Conservation (phyloP, 2,888 invertebrate species). For the Sarcophaga caerulescens region DNA sequence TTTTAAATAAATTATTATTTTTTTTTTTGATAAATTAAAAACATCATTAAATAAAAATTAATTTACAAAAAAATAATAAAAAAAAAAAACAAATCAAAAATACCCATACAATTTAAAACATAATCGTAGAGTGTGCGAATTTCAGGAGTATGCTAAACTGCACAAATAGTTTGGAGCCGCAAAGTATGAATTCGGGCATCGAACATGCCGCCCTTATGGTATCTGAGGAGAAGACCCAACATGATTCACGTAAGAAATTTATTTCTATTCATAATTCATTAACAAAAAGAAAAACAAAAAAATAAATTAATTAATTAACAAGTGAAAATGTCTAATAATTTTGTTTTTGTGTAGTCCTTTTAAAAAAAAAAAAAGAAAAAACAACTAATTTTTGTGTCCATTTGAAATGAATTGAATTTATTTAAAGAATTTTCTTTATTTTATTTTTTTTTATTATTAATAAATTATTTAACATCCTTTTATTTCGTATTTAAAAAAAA, state of each 20-base stretch:
- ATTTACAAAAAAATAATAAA: constrained; percentile 38
- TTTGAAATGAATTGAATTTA: neutral
- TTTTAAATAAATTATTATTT: constrained; percentile 15
- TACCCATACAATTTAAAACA: constrained; percentile 81
- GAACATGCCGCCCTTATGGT: constrained; percentile 90
- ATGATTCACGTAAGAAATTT: constrained; percentile 89
- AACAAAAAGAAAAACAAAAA: constrained; percentile 58
- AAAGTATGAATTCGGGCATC: constrained; percentile 88
- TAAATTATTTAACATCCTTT: constrained; percentile 1
- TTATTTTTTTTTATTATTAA: neutral
- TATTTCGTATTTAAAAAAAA: neutral
- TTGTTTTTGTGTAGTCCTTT: constrained; percentile 56
- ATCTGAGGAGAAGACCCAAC: constrained; percentile 89
- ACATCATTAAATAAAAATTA: constrained; percentile 42
- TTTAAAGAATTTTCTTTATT: neutral
- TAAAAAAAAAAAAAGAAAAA: constrained; percentile 18
- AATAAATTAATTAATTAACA: neutral
- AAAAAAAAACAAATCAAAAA: constrained; percentile 61
- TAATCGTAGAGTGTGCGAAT: constrained; percentile 84
- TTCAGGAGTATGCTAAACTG: constrained; percentile 97
- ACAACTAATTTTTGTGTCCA: neutral
- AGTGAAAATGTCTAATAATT: constrained; percentile 15
- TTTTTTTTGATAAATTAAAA: constrained; percentile 28
- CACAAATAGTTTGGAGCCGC: constrained; percentile 95
- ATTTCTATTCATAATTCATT: constrained; percentile 54